Conservation (phyloP, 2,888 invertebrate species). For the Disparrhopalites patrizii region DNA sequence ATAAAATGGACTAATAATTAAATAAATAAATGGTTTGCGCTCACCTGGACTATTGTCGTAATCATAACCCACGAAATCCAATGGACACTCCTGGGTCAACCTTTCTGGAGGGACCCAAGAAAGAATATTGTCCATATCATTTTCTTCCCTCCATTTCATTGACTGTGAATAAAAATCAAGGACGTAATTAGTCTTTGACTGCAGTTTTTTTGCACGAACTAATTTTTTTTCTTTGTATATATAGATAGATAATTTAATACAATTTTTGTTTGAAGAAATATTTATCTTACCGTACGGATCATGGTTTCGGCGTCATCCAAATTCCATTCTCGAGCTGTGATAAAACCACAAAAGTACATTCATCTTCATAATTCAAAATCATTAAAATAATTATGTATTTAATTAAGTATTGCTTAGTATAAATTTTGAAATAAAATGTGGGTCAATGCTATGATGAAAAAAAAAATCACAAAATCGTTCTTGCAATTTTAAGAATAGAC, state of each 20-base stretch:
- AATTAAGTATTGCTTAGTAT: background rate
- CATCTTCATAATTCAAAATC: background rate
- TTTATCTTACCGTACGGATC: background rate
- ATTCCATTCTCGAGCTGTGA: background rate
- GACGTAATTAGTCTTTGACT: background rate
- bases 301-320: background rate
- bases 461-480: no score
- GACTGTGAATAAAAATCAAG: background rate
- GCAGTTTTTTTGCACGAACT: no score
- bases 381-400: background rate
- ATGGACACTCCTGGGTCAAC: background rate
- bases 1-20: background rate
- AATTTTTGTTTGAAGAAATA: background rate
- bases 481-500: no score
- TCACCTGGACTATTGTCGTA: constrained; percentile 1
- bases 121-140: background rate
- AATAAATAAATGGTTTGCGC: no score
- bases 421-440: background rate
- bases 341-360: background rate
- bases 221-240: no score
- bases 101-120: background rate
- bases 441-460: background rate
- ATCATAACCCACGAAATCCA: background rate
- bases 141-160: background rate
- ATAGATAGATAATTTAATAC: no score